phyloP scores from a whole-genome alignment of 2,888 invertebrate species.

The Bembecia ichneumoniformis region DNA sequence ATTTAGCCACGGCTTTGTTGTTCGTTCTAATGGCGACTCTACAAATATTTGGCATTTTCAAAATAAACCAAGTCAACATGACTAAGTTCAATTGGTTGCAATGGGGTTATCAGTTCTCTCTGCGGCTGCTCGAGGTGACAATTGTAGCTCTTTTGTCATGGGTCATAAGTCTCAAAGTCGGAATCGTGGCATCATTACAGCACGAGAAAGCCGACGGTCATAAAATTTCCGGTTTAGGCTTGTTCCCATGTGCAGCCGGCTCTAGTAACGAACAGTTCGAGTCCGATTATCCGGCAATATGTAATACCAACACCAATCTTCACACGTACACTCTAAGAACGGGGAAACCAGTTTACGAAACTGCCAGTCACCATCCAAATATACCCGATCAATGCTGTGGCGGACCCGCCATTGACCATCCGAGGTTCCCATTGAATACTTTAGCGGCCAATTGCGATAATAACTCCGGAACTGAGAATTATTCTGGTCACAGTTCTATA shows the following conservation, averaged over 20 bases:
- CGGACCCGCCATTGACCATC: conserved; percentile 57
- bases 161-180: conserved; percentile 83
- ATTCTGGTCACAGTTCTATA: conserved; percentile 74
- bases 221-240: conserved; percentile 81
- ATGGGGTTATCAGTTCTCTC: conserved; percentile 91
- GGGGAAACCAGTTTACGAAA: conserved; percentile 83
- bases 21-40: conserved; percentile 87
- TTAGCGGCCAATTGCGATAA: conserved; percentile 72
- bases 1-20: conserved; percentile 87
- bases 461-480: conserved; percentile 76
- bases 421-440: conserved; percentile 67
- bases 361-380: conserved; percentile 52
- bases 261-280: conserved; percentile 89
- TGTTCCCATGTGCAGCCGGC: conserved; percentile 86
- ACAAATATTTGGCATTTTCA: conserved; percentile 82
- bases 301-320: conserved; percentile 87
- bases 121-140: conserved; percentile 88
- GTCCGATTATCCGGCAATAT: conserved; percentile 87
- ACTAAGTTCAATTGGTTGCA: conserved; percentile 88
- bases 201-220: conserved; percentile 79
- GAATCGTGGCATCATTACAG: conserved; percentile 70
- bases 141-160: conserved; percentile 89
- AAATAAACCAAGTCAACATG: conserved; percentile 68
- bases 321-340: conserved; percentile 86
- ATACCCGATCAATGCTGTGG: conserved; percentile 56